Evolutionary conservation across 2,113 vertebrate genomes (phyloP), one percentile per base, ranked within the genome.

Genomic region (Chionodraco myersi): DNA sequence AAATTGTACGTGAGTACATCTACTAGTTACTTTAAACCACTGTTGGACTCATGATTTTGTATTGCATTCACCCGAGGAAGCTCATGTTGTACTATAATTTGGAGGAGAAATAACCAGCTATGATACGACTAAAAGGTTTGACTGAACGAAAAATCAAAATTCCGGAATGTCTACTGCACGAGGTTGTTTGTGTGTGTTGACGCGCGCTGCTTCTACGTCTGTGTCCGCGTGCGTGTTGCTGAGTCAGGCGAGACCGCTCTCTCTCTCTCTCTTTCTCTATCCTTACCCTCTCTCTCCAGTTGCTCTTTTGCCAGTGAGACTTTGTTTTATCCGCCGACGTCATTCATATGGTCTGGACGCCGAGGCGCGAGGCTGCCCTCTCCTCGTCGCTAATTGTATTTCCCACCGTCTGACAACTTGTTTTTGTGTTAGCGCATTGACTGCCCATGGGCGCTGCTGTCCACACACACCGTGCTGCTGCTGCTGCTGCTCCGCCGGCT

Each of bases 191-290:
- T 26, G 45, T 56, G 11, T 57, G 58, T 54, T 53, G 44, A 65
- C 62, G 54, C 54, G 79, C 49, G 82, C 77, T 41, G 48, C 49
- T 58, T 58, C 7, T 64, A 30, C 47, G 49, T 9, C 23, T 59
- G 14, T 64, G 68, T 10, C 15, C 66, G 84, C 66, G 80, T 86
- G 86, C 75, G 75, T 49, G 72, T 45, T 94, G 93, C 94, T 95
- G 94, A 95, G 93, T 95, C 94, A 95, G 92, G 79, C 91, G 74
- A 72, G 72, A 77, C 82, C 84, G 47, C 63, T 79, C 78, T 36
- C 51, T 36, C 45, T 36, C 45, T 21, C 21, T 15, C 48, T 71
- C 67, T n/a, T 41, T 14, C 41, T 48, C 66, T 53, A 62, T 54
- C 75, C 67, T 36, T 54, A 36, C 78, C 62, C 78, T 74, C 73